Base-by-base conservation (phyloP, 2,113 vertebrate genomes). In the Clarias batrachus region DNA sequence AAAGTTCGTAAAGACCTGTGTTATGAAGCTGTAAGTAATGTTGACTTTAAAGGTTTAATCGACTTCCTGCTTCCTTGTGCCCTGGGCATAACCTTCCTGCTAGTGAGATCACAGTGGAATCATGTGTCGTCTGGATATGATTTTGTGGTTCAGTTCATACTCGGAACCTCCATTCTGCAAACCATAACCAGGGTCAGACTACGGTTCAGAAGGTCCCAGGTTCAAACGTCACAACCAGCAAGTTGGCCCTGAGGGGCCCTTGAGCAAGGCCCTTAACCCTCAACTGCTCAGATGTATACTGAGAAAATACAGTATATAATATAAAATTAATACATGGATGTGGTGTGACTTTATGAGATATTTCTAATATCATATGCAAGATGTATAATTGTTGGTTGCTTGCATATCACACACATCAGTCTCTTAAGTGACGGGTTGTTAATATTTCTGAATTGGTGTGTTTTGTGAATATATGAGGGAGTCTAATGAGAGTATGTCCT, bases 1-100 rank as follows among this genome's bases (percentile, higher is more conserved):
- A 97, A 99, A n/a, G 95, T 99, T 30, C 95, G 98, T 91, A 98
- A 96, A 93, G 97, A 99, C 87, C 99, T 97, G 97, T 98, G 97
- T 93, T 98, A 98, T 4, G 97, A 99, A 95, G 97, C 97, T 52
- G 98, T 98, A 94, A 92, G 96, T 94, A 66, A 37, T 12, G 54
- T 57, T 62, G 78, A 30, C 17, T 62, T 66, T 70, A 70, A 27
- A 56, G 8, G 25, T 70, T 4, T 52, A 21, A 56, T 83, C 17
- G 17, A 10, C 81, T 68, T 23, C 59, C 11, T 60, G 57, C 37
- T 62, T 19, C 30, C 63, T 68, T 68, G 33, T 14, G 9, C 17
- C 23, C 17, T 83, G 23, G 27, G 56, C 14, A 10, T 70, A 16
- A 81, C 57, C 37, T 41, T 70, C 4, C 68, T 70, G 68, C 37